A percentile compares a stretch with the other conserved stretches of the same genome.
These are phyloP conservation scores for Acridotheres tristis DNA, from an alignment of 2,797 vertebrate genomes.

Conservation along the genomic window DNA sequence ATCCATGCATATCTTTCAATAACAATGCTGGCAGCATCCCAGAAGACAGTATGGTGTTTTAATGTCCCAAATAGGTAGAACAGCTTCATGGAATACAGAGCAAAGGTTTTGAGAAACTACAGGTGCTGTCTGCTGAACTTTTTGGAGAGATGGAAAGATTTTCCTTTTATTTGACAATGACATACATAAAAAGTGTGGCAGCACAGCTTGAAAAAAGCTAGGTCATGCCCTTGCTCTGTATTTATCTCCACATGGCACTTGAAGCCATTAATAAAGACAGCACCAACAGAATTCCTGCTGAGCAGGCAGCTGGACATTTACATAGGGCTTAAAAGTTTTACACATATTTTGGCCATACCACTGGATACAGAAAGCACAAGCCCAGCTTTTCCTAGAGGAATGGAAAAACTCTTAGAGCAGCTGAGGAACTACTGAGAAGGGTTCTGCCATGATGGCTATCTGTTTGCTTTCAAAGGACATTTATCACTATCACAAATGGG, in stretches of 20 bases:
- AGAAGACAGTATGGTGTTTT: neutral
- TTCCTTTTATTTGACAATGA: neutral
- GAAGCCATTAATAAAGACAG: conserved; percentile 34
- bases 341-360: neutral
- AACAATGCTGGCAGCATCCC: neutral
- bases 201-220: conserved; percentile 11
- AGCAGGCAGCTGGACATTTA: conserved; percentile 24
- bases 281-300: conserved; percentile 2
- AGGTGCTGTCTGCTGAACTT: neutral
- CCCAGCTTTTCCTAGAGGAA: neutral
- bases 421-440: neutral
- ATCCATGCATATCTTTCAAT: neutral
- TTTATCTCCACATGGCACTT: conserved; percentile 7
- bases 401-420: neutral
- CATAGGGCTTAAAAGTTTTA: neutral
- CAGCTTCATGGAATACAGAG: neutral
- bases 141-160: neutral
- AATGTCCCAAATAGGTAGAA: neutral
- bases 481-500: neutral
- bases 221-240: conserved; percentile 4
- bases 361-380: neutral
- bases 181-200: neutral
- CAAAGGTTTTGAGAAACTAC: neutral
- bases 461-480: neutral
- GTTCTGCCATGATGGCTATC: neutral